Evolutionary conservation across 1,140 invertebrate species (phyloP), one percentile per base, ranked within the genome.

Genomic region (Mesaphorura yosii): DNA sequence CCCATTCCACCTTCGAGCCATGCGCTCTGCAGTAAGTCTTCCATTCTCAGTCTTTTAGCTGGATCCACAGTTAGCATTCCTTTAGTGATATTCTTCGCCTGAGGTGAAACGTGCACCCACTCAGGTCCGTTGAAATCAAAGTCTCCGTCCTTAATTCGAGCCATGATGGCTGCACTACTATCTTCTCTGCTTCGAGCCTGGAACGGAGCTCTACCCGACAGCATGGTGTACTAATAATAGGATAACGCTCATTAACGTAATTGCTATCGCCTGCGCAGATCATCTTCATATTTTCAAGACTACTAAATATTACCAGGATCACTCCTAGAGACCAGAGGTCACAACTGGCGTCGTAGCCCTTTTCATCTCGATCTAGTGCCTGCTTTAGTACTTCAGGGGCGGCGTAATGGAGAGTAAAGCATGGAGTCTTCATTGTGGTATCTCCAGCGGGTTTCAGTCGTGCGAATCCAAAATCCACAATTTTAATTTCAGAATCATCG

Each of bases 261-360:
- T 45, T 47, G n/a, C 38, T 20, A 41, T 57, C 10, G 7, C n/a
- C n/a, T n/a, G n/a, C n/a, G n/a, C n/a, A n/a, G 41, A 25, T 51
- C 15, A 26, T 57, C 17, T 48, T 57, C n/a, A 39, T 57, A 41
- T 41, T 51, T n/a, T n/a, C n/a, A n/a, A n/a, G n/a, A n/a, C n/a
- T n/a, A n/a, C n/a, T n/a, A 23, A 27, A 20, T 68, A 68, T 72
- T 64, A 80, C 79, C 70, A 91, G 69, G 60, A 92, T 86, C 3
- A 90, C 87, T 0, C 89, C 90, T 0, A 93, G 70, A 68, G 86
- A 90, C 90, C 90, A 95, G 25, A 93, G 69, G 72, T 94, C 89
- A 75, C 88, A 93, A 62, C 80, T 83, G 67, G 91, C 82, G 64
- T 87, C 83, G 69, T 94, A 94, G 1, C 70, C 66, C 68, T 66